A percentile compares a stretch with the other conserved stretches of the same genome.
Evolutionary conservation across 1,140 invertebrate species (phyloP).

Genomic region (Hestina assimilis): DNA sequence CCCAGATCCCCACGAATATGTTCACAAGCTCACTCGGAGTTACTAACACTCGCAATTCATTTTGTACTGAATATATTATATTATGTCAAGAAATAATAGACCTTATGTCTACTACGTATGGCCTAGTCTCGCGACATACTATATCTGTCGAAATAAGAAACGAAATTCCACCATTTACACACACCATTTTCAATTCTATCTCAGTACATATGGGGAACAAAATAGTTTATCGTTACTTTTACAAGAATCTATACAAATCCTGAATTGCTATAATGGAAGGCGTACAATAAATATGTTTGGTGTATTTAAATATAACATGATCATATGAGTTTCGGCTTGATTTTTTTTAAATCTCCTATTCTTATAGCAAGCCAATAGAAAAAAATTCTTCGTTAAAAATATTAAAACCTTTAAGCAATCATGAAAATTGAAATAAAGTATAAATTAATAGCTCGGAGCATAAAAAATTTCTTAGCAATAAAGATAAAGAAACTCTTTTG

Average conservation of each 20-base stretch:
- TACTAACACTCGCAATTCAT: conserved; percentile 77
- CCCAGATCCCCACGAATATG: conserved; percentile 69
- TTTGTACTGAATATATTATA: conserved; percentile 76
- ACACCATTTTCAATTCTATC: conserved; percentile 49
- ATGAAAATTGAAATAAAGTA: not conserved
- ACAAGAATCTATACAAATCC: conserved; percentile 60
- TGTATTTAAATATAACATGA: conserved; percentile 64
- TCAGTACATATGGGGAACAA: conserved; percentile 35
- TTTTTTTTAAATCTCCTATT: conserved; percentile 6
- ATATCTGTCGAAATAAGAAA: conserved; percentile 52
- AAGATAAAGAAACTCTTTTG: conserved; percentile 58
- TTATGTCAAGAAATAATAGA: conserved; percentile 44
- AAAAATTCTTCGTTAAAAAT: not conserved
- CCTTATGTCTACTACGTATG: conserved; percentile 46
- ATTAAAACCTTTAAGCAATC: not conserved
- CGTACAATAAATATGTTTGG: conserved; percentile 62
- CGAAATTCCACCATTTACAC: conserved; percentile 38
- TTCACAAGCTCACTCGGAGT: conserved; percentile 73
- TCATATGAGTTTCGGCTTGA: conserved; percentile 45
- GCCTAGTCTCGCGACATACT: conserved; percentile 37
- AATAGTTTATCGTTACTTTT: conserved; percentile 32
- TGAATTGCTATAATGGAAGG: conserved; percentile 63
- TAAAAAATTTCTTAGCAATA: conserved; percentile 41
- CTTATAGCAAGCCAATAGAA: too few species aligned
- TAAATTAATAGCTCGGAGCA: conserved; percentile 27